phyloP scores from a whole-genome alignment of 2,113 vertebrate species.

The Microcebus tavaratra region DNA sequence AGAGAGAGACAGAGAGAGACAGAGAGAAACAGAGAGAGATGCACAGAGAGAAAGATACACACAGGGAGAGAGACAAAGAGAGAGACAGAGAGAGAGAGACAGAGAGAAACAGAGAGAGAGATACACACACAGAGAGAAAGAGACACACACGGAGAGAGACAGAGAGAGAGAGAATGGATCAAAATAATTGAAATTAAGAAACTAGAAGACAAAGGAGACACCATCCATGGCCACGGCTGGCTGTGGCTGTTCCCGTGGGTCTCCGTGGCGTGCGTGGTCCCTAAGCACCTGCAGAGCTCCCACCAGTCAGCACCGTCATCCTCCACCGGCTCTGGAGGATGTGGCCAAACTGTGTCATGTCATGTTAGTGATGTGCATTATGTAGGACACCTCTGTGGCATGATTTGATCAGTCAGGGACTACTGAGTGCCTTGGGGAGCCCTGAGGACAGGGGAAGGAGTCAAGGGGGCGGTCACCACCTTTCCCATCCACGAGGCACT shows the following conservation, averaged over 20 bases:
- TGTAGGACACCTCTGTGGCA: rapidly evolving
- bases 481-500: neutral
- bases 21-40: neutral
- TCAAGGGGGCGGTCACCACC: rapidly evolving
- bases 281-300: no score
- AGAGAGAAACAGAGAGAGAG: neutral
- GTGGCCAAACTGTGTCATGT: rapidly evolving
- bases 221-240: rapidly evolving
- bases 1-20: neutral
- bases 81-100: neutral
- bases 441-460: rapidly evolving
- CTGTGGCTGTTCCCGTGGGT: rapidly evolving
- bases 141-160: neutral
- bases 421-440: rapidly evolving
- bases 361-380: rapidly evolving
- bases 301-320: rapidly evolving
- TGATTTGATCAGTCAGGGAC: no score
- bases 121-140: no score
- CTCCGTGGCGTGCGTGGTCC: rapidly evolving
- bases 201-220: rapidly evolving
- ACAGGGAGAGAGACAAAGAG: no score
- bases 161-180: neutral
- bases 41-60: neutral
- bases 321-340: rapidly evolving
- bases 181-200: neutral